Percentiles rank a stretch among this genome's conserved stretches.
Evolutionary conservation across 2,797 vertebrate genomes (phyloP).

Genomic region (Crenuchus spilurus): DNA sequence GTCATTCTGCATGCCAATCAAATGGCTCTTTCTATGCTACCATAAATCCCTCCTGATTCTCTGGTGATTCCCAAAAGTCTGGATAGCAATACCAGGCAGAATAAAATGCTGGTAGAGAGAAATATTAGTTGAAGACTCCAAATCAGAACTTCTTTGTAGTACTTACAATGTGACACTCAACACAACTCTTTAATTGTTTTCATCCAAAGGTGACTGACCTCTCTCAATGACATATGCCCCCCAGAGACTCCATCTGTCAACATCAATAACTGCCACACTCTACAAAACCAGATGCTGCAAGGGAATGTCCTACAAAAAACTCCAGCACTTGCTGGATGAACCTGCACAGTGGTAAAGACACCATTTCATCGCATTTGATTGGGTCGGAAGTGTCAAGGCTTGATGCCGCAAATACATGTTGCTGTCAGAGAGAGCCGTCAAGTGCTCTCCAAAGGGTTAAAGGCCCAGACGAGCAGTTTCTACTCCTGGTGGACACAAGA

Average conservation of each 20-base stretch:
- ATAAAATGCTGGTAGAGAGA: not conserved
- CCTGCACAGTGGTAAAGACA: not conserved
- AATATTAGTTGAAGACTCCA: not conserved
- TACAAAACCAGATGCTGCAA: constrained; percentile 1
- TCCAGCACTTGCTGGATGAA: constrained; percentile 4
- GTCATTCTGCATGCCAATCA: no score
- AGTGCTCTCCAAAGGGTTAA: constrained; percentile 56
- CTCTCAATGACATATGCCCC: not conserved
- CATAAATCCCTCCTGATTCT: no score
- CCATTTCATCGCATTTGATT: constrained; percentile 1
- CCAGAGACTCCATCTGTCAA: not conserved
- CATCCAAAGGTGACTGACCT: not conserved
- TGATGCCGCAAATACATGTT: constrained; percentile 52
- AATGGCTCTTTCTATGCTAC: no score
- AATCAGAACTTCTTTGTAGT: not conserved
- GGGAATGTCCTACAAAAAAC: constrained; percentile 4
- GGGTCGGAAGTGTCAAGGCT: constrained; percentile 49
- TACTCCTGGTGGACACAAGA: not conserved
- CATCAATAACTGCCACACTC: not conserved
- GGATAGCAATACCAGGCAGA: no score
- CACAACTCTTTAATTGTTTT: not conserved
- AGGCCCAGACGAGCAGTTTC: not conserved
- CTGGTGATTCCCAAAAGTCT: no score
- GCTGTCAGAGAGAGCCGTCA: constrained; percentile 50
- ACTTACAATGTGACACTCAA: not conserved